Evolutionary conservation across 2,113 vertebrate genomes (phyloP), one percentile per base, ranked within the genome.

Genomic region (Poeciliopsis occidentalis): DNA sequence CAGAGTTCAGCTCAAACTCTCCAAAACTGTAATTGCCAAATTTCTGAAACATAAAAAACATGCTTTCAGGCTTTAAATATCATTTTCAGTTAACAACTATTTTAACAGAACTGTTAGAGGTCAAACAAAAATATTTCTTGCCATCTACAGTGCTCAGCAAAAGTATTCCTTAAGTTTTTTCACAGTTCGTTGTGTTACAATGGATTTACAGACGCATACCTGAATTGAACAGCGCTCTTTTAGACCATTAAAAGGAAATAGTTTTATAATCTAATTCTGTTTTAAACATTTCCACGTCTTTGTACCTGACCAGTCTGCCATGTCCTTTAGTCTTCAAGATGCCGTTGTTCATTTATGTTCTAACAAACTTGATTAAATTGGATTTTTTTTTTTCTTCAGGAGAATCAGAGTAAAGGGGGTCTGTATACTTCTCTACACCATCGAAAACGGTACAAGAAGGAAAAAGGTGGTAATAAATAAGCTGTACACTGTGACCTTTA

Each of bases 11-110:
- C 83, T 95, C 93, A 77, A 95, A 92, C 68, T 94, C 95, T 26
- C 97, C 98, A 2, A 99, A 99, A 85, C 19, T 60, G 86, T 96
- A 96, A 61, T 94, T 90, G 73, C 94, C 94, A 34, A 97, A 98
- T 37, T 86, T 93, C 98, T 99, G 93, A 19, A 94, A 92, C 61
- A 71, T 63, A 71, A 76, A 51, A 79, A 93, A 13, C 24, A 76
- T 30, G 69, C 1, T 34, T 44, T 0, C 12, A 69, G 39, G 62
- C 17, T 4, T 64, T 5, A 39, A 61, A 67, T 12, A 1, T 69
- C 19, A 12, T 37, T 5, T 63, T 19, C 44, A 19, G 44, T 65
- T 65, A 12, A 39, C 24, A 24, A 8, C 24, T 1, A 12, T 67
- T 2, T 0, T 17, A 70, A 32, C 60, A 68, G 32, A 78, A 8